Base-by-base conservation (phyloP, 2,797 vertebrate genomes). In the Eulemur coronatus region DNA sequence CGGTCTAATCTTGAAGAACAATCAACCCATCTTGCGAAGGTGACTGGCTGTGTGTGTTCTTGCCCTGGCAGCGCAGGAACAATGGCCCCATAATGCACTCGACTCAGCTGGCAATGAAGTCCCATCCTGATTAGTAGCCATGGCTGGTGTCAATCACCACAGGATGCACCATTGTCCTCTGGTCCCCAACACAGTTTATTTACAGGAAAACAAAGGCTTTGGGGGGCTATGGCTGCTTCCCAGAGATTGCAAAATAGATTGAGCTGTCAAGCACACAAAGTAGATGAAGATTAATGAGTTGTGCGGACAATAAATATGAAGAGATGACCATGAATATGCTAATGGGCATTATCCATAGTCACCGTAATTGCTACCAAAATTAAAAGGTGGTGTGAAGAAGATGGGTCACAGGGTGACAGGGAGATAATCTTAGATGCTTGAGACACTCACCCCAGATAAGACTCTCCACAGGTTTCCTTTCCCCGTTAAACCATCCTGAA, bases 251-350 rank as follows among this genome's bases (percentile, higher is more conserved):
- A 99, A 99, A 99, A 99, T 99, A 99, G 99, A 99, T 99, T 99
- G 99, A 99, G 99, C 99, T 99, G 99, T 99, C 99, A 99, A 99
- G 99, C 98, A 98, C 98, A 99, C 99, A 99, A 99, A 99, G 99
- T 99, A 98, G 99, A 99, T 99, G 99, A 99, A 99, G 99, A 99
- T 99, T 99, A 99, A 99, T 99, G 99, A 99, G 99, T 99, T 98
- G 97, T 96, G 98, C 98, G 99, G 99, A 99, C 99, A 99, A 99
- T 99, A 99, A 99, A 99, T 99, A 99, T 99, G 99, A 99, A 99
- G 99, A 99, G 99, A 99, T 99, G 99, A 99, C 99, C 99, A 99
- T 99, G 99, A 99, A 99, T 99, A 99, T 99, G 99, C 99, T 99
- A 99, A 99, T 99, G 99, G 98, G 96, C 98, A 99, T 99, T 99